Evolutionary conservation across 2,888 invertebrate species (phyloP).

Genomic region (Drosophila helvetica): DNA sequence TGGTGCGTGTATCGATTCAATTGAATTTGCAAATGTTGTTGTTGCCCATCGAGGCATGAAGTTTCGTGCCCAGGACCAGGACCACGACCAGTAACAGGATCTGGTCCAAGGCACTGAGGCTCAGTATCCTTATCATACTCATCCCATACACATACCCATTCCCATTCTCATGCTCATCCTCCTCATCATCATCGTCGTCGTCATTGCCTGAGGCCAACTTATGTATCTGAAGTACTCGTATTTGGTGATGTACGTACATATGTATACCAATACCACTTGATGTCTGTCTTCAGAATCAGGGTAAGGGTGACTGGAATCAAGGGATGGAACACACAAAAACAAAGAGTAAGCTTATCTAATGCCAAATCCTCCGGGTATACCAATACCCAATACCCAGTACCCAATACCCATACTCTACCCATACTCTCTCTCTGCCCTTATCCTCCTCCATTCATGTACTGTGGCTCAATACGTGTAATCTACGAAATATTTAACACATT

Average conservation of each 20-base stretch:
- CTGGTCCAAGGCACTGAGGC: constrained; percentile 23
- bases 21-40: constrained; percentile 79
- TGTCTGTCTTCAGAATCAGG: constrained; percentile 58
- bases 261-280: constrained; percentile 64
- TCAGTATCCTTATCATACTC: constrained; percentile 14
- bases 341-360: background rate
- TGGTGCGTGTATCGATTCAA: constrained; percentile 79
- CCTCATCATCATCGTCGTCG: constrained; percentile 28
- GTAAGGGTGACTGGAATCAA: constrained; percentile 10
- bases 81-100: constrained; percentile 21
- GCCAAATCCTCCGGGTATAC: background rate
- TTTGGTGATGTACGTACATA: constrained; percentile 46
- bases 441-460: background rate
- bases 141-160: background rate
- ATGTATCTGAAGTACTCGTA: constrained; percentile 55
- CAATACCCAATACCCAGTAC: too few species aligned
- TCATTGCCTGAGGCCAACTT: constrained; percentile 8
- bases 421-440: too few species aligned
- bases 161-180: constrained; percentile 16
- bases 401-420: too few species aligned
- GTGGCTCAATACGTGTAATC: background rate
- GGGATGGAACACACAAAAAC: constrained; percentile 1
- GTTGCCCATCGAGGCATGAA: constrained; percentile 68
- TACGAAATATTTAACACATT: constrained; percentile 28
- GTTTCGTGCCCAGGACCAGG: constrained; percentile 29